Percentiles rank a stretch among this genome's conserved stretches.
These are phyloP conservation scores for Psammodynastes pulverulentus DNA, from an alignment of 2,113 vertebrate genomes.

Conservation along the genomic window DNA sequence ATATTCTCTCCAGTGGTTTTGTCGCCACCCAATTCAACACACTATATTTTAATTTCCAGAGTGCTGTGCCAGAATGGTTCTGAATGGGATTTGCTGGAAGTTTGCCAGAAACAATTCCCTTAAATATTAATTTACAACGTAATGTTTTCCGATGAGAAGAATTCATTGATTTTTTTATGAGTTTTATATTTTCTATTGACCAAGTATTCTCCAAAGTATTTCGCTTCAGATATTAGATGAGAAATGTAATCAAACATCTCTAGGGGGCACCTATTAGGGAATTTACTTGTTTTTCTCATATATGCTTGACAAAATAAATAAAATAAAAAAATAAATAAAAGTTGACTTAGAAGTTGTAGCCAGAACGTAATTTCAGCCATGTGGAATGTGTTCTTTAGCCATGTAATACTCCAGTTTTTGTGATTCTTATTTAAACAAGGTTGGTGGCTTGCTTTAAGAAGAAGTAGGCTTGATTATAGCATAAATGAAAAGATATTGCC, in stretches of 20 bases:
- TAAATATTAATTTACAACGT: neutral
- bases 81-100: neutral
- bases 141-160: neutral
- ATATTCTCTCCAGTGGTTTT: neutral
- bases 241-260: neutral
- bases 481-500: neutral
- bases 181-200: neutral
- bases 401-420: neutral
- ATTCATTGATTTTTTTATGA: neutral
- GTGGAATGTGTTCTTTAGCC: no score
- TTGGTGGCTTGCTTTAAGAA: neutral
- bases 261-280: neutral
- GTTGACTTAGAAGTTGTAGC: neutral
- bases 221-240: neutral
- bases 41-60: neutral
- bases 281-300: no score
- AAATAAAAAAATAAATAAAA: no score
- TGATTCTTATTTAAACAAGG: neutral
- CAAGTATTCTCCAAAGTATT: neutral
- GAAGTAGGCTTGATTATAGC: neutral
- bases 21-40: neutral
- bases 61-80: neutral
- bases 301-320: no score
- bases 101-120: neutral
- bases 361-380: neutral